Evolutionary conservation across 2,113 vertebrate species (phyloP), one percentile per base, ranked within the genome.

Genomic region (Sinocyclocheilus grahami): DNA sequence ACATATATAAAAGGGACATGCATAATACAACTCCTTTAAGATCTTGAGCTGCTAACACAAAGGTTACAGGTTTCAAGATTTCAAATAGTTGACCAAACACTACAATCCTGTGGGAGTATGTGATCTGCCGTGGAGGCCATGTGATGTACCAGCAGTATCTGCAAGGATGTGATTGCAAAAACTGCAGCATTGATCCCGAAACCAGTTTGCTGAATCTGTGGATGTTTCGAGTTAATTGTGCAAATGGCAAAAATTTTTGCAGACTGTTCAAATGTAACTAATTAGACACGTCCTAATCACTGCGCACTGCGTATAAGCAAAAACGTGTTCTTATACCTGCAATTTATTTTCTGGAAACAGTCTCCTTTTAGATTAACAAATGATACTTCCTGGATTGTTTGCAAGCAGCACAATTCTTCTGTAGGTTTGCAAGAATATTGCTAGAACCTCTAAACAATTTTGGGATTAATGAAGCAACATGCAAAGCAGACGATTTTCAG

Each of bases 171-270:
- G 79, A 24, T 48, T 48, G 24, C 60, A 30, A 48, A 48, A 67
- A 82, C 27, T 30, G 14, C 79, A 11, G 8, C 60, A 82, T 67
- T 82, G 79, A 82, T 82, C 79, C 79, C 5, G 65, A 82, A 82
- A 48, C 3, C 60, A 82, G 39, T 30, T 80, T 27, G 78, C 78
- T 80, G 78, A 80, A 63, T 63, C 58, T 80, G 78, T 80, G 22
- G 33, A 46, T 51, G 74, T 80, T 62, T 42, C 13, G 1, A 58
- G 53, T 62, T 18, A 9, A 81, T 18, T 42, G 60, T 48, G n/a
- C 39, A 67, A 42, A 24, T 5, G 6, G 78, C 13, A 46, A 42
- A 46, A 63, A 20, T 0, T 16, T 63, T 58, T 80, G 78, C 78
- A 63, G 53, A 14, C 55, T 63, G 55, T 63, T 42, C 55, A 81